phyloP scores from a whole-genome alignment of 2,888 invertebrate species.

The Drosophila neoperkinsi region DNA sequence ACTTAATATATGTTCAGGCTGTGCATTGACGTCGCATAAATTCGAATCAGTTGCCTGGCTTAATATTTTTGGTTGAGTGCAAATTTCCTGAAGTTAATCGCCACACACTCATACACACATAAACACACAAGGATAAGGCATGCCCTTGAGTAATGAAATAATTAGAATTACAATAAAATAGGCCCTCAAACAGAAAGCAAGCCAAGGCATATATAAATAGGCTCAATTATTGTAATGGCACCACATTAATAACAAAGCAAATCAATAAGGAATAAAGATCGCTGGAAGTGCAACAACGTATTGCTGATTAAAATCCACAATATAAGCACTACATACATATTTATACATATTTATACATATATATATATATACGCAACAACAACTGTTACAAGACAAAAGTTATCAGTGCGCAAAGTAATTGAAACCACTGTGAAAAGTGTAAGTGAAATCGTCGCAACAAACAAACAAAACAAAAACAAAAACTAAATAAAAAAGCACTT shows the following conservation, averaged over 20 bases:
- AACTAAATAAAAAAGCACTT: conserved; percentile 1
- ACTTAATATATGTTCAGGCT: neutral
- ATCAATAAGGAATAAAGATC: conserved; percentile 23
- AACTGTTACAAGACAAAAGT: conserved; percentile 22
- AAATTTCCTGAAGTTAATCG: conserved; percentile 54
- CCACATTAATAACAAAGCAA: conserved; percentile 51
- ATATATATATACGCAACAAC: conserved; percentile 4
- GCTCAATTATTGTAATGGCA: conserved; percentile 41
- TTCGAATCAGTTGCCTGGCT: conserved; percentile 43
- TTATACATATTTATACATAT: neutral
- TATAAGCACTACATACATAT: neutral
- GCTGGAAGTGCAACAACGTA: conserved; percentile 28
- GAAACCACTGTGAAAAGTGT: conserved; percentile 47
- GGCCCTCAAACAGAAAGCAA: conserved; percentile 16
- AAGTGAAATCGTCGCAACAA: conserved; percentile 51
- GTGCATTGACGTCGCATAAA: conserved; percentile 45
- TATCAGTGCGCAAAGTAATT: conserved; percentile 41
- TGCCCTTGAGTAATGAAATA: conserved; percentile 31
- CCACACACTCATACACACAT: neutral
- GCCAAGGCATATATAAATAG: conserved; percentile 29
- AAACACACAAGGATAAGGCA: neutral
- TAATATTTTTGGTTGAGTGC: conserved; percentile 27
- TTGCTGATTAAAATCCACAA: conserved; percentile 43
- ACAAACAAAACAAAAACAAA: neutral
- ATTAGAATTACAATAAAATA: conserved; percentile 34